These are phyloP conservation scores for Penaeus japonicus DNA, from an alignment of 1,140 invertebrate species.

Conservation along the genomic window DNA sequence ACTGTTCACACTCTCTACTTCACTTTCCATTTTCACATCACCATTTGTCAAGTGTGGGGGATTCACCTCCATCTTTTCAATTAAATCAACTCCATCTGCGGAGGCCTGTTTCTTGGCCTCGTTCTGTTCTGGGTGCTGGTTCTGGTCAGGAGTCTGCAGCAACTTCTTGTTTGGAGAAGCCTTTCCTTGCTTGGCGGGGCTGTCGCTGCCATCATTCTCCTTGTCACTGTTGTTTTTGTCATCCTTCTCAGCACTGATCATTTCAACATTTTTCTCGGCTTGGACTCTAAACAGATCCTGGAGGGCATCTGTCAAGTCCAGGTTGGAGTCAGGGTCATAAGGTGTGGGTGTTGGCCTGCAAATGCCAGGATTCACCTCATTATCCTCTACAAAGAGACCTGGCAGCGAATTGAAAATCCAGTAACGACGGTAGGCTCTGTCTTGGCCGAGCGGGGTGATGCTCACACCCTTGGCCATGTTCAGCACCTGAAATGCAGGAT, in stretches of 20 bases:
- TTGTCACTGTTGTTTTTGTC: constrained; percentile 74
- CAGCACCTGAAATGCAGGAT: constrained; percentile 14
- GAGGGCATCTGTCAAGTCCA: constrained; percentile 37
- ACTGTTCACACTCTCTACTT: not conserved
- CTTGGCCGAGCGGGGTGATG: constrained; percentile 73
- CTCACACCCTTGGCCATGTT: constrained; percentile 29
- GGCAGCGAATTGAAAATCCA: constrained; percentile 84
- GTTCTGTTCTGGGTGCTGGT: not conserved
- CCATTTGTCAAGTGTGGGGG: not conserved
- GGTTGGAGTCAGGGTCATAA: constrained; percentile 40
- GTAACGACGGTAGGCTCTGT: constrained; percentile 86
- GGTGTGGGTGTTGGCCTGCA: constrained; percentile 60
- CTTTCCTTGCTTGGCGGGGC: constrained; percentile 20
- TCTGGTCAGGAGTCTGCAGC: constrained; percentile 9
- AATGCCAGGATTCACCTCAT: constrained; percentile 67
- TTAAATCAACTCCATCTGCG: not conserved
- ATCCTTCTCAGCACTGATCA: constrained; percentile 28
- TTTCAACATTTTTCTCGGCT: constrained; percentile 32
- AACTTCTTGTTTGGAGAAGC: not conserved
- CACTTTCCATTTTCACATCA: not conserved
- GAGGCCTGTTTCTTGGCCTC: not conserved
- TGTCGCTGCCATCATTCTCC: constrained; percentile 70
- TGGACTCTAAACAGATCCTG: constrained; percentile 19
- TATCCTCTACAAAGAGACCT: constrained; percentile 86
- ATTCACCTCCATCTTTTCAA: not conserved